Evolutionary conservation across 2,797 vertebrate genomes (phyloP), one percentile per base, ranked within the genome.

Genomic region (Brachyrhaphis roseni): DNA sequence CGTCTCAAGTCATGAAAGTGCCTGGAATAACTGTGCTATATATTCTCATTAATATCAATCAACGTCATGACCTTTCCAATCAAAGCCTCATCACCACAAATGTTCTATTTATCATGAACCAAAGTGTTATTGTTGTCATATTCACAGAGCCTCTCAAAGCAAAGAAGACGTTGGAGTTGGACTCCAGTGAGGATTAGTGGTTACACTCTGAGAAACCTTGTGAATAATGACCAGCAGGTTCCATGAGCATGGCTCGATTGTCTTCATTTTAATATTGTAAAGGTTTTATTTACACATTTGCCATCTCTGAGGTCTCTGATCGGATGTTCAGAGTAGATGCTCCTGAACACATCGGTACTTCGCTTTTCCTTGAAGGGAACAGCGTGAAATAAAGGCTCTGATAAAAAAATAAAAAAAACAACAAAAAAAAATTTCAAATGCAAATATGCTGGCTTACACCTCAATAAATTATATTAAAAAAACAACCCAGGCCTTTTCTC

Each of bases 1-100:
- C 55, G 94, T 96, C 96, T 96, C 96, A 95, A 97, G 96, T 97
- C 91, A 96, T 97, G 97, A 97, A 97, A 97, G 96, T 97, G 97
- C 97, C 97, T 96, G 96, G 96, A 93, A 95, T 95, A 92, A 89
- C 90, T 96, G 95, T 96, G 95, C 95, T 95, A 92, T 96, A 93
- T 95, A 93, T 93, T 86, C 87, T 94, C 87, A 84, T 88, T 88
- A 81, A 91, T 92, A 82, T 87, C 90, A 70, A 66, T 90, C 85
- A 13, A 51, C 75, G 47, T 91, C 86, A 13, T 66, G 78, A 46
- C 87, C 79, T 47, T 89, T 72, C 79, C 86, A 88, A 82, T 91
- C 88, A 90, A 89, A 90, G 87, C 90, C 86, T 81, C 75, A n/a
- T 84, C 74, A 41, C 82, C 87, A 89, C 79, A 93, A 85, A 90